These are phyloP conservation scores for Pseudochromis fuscus DNA, from an alignment of 2,797 vertebrate species.

Conservation along the genomic window DNA sequence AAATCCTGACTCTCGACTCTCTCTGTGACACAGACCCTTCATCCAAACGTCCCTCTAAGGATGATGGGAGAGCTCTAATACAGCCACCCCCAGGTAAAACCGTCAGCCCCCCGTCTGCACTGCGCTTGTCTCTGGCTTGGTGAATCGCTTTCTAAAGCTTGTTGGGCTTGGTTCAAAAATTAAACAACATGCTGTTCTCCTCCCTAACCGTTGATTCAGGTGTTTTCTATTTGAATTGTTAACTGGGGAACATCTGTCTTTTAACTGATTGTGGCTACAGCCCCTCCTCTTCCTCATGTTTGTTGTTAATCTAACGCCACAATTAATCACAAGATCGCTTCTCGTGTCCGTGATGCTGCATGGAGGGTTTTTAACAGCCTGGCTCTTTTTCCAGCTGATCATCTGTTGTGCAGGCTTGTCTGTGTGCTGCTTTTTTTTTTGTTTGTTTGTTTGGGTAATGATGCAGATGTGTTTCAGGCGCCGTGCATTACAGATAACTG, in stretches of 20 bases:
- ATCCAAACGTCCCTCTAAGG: constrained; percentile 70
- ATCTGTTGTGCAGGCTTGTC: neutral
- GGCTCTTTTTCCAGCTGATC: neutral
- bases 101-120: constrained; percentile 18
- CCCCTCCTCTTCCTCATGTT: neutral
- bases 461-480: neutral
- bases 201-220: neutral
- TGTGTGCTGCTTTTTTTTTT: constrained; percentile 7
- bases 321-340: neutral
- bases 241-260: neutral
- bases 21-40: constrained; percentile 74
- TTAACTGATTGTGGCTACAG: too few relatives aligned
- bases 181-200: neutral
- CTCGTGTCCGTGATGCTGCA: neutral
- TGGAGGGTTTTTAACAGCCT: neutral
- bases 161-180: constrained; percentile 11
- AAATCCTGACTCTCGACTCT: constrained; percentile 63
- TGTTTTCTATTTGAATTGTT: constrained; percentile 21
- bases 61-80: constrained; percentile 70
- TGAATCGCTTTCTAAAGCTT: constrained; percentile 19
- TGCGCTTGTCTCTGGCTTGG: neutral
- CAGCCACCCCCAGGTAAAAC: constrained; percentile 75
- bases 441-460: neutral
- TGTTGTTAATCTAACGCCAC: neutral
- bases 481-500: neutral